These are phyloP conservation scores for Drosophila yakuba DNA, from an alignment of 1,140 invertebrate genomes.

Conservation along the genomic window DNA sequence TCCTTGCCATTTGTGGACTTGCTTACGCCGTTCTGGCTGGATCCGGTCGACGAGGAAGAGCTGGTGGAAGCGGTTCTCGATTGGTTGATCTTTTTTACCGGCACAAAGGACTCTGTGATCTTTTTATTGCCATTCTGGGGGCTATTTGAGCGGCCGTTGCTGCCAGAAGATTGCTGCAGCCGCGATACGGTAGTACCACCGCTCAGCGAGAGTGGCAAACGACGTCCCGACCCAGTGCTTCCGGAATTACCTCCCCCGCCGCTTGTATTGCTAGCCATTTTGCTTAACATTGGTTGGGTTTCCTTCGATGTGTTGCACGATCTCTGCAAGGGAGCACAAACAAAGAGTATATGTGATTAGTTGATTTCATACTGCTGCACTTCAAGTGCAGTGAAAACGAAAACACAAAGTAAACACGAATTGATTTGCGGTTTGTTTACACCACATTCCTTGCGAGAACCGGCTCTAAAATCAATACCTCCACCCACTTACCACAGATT, in stretches of 20 bases:
- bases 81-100: constrained; percentile 41
- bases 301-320: constrained; percentile 38
- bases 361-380: constrained; percentile 1
- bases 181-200: constrained; percentile 39
- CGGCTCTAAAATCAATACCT: constrained; percentile 14
- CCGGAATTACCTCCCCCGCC: constrained; percentile 27
- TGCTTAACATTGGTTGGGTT: constrained; percentile 65
- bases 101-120: constrained; percentile 27
- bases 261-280: constrained; percentile 69
- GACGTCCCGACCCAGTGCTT: constrained; percentile 47
- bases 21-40: constrained; percentile 55
- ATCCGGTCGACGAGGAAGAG: constrained; percentile 4
- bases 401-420: constrained; percentile 45
- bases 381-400: constrained; percentile 50
- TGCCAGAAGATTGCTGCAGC: constrained; percentile 49
- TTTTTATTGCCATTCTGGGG: constrained; percentile 57
- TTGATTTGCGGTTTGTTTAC: constrained; percentile 60
- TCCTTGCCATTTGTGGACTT: constrained; percentile 60
- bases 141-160: constrained; percentile 60
- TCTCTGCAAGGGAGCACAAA: constrained; percentile 48
- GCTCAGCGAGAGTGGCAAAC: constrained; percentile 63
- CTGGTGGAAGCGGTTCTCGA: constrained; percentile 8
- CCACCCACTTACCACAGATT: constrained; percentile 56
- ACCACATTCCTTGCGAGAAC: constrained; percentile 42
- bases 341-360: constrained; percentile 3